Percentiles rank a stretch among this genome's conserved stretches.
Evolutionary conservation across 1,140 invertebrate species (phyloP).

Genomic region (Heliconius melpomene): DNA sequence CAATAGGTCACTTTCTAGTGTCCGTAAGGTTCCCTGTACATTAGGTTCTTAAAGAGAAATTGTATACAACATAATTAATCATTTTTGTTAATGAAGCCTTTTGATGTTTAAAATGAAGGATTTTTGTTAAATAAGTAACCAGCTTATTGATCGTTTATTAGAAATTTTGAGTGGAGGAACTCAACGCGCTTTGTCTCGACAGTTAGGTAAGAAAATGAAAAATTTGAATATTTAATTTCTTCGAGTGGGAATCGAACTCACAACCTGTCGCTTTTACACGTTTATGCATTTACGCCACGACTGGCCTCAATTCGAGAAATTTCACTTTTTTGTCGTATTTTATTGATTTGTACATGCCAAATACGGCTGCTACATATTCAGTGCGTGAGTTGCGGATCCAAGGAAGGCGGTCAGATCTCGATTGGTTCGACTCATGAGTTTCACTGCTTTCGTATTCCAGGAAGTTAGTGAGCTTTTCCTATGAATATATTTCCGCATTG

Average conservation of each 20-base stretch:
- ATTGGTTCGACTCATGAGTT: slow-evolving; percentile 49
- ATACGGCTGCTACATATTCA: slow-evolving; percentile 47
- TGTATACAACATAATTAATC: no score
- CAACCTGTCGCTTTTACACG: no score
- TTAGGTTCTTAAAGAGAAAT: background rate
- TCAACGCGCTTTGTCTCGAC: no score
- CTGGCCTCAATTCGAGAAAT: no score
- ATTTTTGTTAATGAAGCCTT: background rate
- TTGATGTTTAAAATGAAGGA: background rate
- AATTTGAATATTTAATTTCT: no score
- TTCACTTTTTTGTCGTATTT: background rate
- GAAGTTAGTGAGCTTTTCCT: slow-evolving; percentile 40
- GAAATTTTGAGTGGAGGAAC: no score
- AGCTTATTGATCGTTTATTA: no score
- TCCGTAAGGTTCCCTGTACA: background rate
- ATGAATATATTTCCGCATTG: slow-evolving; percentile 12
- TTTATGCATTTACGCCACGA: no score
- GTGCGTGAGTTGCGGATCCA: slow-evolving; percentile 41
- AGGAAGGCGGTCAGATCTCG: slow-evolving; percentile 57
- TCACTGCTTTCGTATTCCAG: slow-evolving; percentile 68
- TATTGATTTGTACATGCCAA: background rate
- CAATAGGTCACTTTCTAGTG: slow-evolving; percentile 34
- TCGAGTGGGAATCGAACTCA: no score
- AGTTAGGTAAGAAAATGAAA: no score
- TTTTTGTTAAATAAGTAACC: no score